These are phyloP conservation scores for Brenthis hecate DNA, from an alignment of 2,888 invertebrate genomes.

Conservation along the genomic window DNA sequence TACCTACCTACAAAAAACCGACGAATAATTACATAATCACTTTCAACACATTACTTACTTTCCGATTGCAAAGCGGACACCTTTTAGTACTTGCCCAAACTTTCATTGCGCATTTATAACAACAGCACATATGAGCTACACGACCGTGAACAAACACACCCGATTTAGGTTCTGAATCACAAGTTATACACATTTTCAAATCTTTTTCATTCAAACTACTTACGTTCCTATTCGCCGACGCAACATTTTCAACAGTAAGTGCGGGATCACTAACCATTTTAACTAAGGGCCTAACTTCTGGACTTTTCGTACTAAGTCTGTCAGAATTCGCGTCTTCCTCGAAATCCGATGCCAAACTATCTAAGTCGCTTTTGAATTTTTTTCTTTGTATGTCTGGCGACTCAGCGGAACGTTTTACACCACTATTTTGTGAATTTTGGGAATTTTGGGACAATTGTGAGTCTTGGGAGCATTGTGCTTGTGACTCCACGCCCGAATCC, in stretches of 20 bases:
- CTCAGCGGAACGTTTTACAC: slow-evolving; percentile 51
- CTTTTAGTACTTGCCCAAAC: slow-evolving; percentile 84
- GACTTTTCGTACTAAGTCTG: neutral
- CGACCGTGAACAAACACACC: slow-evolving; percentile 86
- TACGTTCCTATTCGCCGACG: slow-evolving; percentile 23
- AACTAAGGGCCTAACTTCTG: slow-evolving; percentile 55
- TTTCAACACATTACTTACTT: slow-evolving; percentile 85
- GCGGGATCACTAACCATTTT: slow-evolving; percentile 74
- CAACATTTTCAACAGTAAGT: slow-evolving; percentile 53
- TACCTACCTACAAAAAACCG: neutral
- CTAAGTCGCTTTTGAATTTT: slow-evolving; percentile 49
- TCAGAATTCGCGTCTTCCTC: slow-evolving; percentile 25
- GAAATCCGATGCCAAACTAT: slow-evolving; percentile 49
- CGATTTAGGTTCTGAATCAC: slow-evolving; percentile 84
- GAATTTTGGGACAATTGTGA: slow-evolving; percentile 3
- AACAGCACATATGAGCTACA: slow-evolving; percentile 86
- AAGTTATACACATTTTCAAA: slow-evolving; percentile 81
- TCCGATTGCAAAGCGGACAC: slow-evolving; percentile 87
- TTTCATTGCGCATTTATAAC: slow-evolving; percentile 86
- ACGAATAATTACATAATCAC: slow-evolving; percentile 64
- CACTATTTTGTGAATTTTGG: slow-evolving; percentile 11
- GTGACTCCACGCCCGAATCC: slow-evolving; percentile 62
- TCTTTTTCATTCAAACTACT: neutral
- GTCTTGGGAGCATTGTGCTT: slow-evolving; percentile 12
- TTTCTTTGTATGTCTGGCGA: slow-evolving; percentile 56